Evolutionary conservation across 1,140 invertebrate genomes (phyloP), one percentile per base, ranked within the genome.

Genomic region (Microvelia longipes): DNA sequence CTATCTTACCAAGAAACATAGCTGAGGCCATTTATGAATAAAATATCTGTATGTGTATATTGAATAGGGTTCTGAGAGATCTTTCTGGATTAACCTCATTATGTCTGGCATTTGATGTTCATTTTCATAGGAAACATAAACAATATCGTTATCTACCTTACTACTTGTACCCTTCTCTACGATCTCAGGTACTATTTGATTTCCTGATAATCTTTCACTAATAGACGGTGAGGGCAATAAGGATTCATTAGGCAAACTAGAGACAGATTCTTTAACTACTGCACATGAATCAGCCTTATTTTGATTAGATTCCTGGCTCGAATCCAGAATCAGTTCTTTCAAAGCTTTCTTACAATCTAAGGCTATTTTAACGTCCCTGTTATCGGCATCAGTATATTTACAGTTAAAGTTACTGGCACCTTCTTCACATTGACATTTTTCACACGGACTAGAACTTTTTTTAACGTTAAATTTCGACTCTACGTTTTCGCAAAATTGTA

Each of bases 41-140:
- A 99, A 99, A 86, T 99, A 99, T 84, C 97, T 88, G 85, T 99
- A 99, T 50, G 97, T 99, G 81, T 99, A 99, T 83, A 99, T 98
- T 71, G 96, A 98, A 84, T 99, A 99, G 29, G 97, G 97, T 86
- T 99, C 97, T 72, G 96, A 98, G 73, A 99, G 84, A 83, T 98
- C 97, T 80, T 96, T 97, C 78, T 98, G 95, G 79, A 99, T 99
- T 76, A 98, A 87, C 84, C 91, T 88, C 93, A 98, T 98, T 74
- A 99, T 98, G 78, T 93, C 88, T 73, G 91, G 88, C 92, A 97
- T 94, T 83, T 96, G 93, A 72, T 88, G 77, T 83, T 96, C 94
- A 71, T 88, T 88, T 82, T 93, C 83, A 82, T 95, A 92, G 77
- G 90, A 86, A 75, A 90, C 84, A 84, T 91, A 90, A 77, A 83